A percentile compares a stretch with the other conserved stretches of the same genome.
Evolutionary conservation across 2,888 invertebrate genomes (phyloP).

Genomic region (Platycnemis pennipes): DNA sequence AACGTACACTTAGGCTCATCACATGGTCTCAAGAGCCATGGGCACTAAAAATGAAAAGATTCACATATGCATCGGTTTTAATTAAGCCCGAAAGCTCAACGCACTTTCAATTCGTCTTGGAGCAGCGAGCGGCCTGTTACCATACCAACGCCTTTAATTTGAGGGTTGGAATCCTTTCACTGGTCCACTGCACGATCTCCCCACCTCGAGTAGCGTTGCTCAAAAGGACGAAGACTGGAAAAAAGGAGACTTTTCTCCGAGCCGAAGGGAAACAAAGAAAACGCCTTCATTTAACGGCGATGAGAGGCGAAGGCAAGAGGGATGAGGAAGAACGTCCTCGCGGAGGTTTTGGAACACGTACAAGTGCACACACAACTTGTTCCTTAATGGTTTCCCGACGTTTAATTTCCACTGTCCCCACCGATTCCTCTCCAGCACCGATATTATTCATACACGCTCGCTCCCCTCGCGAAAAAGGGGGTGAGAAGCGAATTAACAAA

Average conservation of each 20-base stretch:
- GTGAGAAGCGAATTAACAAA: background rate
- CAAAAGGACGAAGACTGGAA: background rate
- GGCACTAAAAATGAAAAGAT: background rate
- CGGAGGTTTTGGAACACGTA: background rate
- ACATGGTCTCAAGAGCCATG: too few relatives aligned
- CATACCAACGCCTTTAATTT: constrained; percentile 12
- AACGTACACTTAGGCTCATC: too few relatives aligned
- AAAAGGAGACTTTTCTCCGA: background rate
- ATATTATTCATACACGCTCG: background rate
- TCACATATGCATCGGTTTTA: background rate
- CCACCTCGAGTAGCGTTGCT: background rate
- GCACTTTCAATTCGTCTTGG: background rate
- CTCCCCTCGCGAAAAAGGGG: background rate
- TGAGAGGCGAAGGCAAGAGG: background rate
- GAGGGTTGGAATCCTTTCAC: background rate
- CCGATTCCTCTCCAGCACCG: background rate
- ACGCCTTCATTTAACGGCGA: background rate
- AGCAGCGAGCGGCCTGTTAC: constrained; percentile 3
- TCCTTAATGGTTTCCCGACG: constrained; percentile 12
- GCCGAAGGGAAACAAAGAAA: background rate
- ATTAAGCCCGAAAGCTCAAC: background rate
- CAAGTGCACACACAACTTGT: constrained; percentile 35
- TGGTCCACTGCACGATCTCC: background rate
- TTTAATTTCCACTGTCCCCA: background rate
- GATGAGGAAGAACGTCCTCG: background rate